These are phyloP conservation scores for Lophotriccus pileatus DNA, from an alignment of 2,797 vertebrate genomes.

Conservation along the genomic window DNA sequence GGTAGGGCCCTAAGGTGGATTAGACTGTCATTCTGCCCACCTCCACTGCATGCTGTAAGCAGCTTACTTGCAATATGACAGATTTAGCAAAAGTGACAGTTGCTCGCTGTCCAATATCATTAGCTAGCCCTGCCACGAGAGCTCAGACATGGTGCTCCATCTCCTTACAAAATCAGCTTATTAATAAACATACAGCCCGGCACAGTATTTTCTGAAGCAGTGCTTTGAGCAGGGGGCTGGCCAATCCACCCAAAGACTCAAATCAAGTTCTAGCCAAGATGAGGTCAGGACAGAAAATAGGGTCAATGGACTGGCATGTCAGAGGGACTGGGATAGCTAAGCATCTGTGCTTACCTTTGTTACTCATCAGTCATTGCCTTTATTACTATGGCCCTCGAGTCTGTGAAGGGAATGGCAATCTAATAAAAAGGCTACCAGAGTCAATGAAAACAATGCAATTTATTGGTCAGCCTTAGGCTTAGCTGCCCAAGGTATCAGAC, in stretches of 20 bases:
- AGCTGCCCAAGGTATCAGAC: neutral
- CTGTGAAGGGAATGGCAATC: neutral
- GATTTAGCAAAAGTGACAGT: constrained; percentile 49
- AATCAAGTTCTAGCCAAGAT: neutral
- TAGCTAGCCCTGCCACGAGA: neutral
- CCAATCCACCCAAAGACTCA: neutral
- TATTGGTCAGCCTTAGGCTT: neutral
- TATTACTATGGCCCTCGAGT: neutral
- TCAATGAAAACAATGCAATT: neutral
- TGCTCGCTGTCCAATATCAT: neutral
- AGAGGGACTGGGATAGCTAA: neutral
- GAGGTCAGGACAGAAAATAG: neutral
- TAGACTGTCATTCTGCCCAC: neutral
- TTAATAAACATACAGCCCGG: neutral
- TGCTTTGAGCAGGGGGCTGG: neutral
- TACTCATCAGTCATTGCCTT: neutral
- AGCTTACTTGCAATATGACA: constrained; percentile 29
- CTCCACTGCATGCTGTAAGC: neutral
- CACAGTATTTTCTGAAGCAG: neutral
- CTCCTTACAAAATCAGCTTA: constrained; percentile 18
- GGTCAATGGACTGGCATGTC: neutral
- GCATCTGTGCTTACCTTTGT: neutral
- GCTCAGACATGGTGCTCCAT: neutral
- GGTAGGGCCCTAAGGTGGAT: constrained; percentile 4
- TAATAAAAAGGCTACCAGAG: neutral